These are phyloP conservation scores for Tethya wilhelma DNA, from an alignment of 37 sponge, comb jelly and placozoan genomes.

Conservation along the genomic window DNA sequence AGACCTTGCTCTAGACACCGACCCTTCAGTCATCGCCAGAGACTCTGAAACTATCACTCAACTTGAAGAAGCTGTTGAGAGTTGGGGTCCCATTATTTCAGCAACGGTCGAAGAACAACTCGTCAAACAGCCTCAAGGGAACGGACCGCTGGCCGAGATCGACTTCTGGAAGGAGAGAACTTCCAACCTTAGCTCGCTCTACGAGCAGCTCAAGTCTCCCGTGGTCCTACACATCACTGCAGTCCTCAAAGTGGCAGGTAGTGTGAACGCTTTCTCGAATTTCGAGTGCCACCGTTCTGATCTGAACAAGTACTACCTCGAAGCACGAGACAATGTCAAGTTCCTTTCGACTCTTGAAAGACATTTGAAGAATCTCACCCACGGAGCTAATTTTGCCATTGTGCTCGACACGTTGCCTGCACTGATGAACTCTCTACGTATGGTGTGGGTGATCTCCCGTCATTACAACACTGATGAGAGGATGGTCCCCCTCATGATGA, in stretches of 20 bases:
- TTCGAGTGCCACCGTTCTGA: slow-evolving; percentile 91
- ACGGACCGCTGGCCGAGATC: slow-evolving; percentile 95
- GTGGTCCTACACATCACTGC: slow-evolving; percentile 67
- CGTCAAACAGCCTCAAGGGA: slow-evolving; percentile 79
- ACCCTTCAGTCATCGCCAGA: slow-evolving; percentile 52
- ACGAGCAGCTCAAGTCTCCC: slow-evolving; percentile 91
- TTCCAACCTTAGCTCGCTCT: slow-evolving; percentile 82
- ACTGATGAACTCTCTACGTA: slow-evolving; percentile 97
- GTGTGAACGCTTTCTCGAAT: slow-evolving; percentile 60
- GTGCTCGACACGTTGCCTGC: slow-evolving; percentile 92
- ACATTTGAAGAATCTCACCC: slow-evolving; percentile 98
- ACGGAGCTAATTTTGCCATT: slow-evolving; percentile 87
- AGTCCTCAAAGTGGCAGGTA: slow-evolving; percentile 74
- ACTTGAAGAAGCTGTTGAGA: slow-evolving; percentile 80
- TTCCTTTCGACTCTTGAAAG: slow-evolving; percentile 97
- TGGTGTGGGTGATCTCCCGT: slow-evolving; percentile 99
- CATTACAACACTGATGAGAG: slow-evolving; percentile 98
- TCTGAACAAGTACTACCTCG: slow-evolving; percentile 90
- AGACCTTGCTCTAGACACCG: slow-evolving; percentile 49
- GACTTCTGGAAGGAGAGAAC: slow-evolving; percentile 98
- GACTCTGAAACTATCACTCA: slow-evolving; percentile 61
- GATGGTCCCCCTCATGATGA: slow-evolving; percentile 98
- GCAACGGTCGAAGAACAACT: slow-evolving; percentile 76
- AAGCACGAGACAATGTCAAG: slow-evolving; percentile 98
- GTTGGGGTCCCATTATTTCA: slow-evolving; percentile 84